Percentiles rank a stretch among this genome's conserved stretches.
phyloP scores from a whole-genome alignment of 1,140 invertebrate genomes.

The Rhopalosiphum maidis region DNA sequence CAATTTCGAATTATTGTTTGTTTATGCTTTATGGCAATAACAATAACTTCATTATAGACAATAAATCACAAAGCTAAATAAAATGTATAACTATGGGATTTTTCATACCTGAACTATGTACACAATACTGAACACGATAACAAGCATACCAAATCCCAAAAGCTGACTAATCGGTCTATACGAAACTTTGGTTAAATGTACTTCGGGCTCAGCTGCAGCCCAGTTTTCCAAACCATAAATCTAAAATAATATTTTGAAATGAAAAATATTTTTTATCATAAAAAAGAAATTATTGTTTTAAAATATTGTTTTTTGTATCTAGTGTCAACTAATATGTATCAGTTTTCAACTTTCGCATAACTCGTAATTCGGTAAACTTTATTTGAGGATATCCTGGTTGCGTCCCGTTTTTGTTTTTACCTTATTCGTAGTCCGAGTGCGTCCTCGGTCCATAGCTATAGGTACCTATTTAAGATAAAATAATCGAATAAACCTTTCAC shows the following conservation, averaged over 20 bases:
- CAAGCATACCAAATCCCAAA: slow-evolving; percentile 66
- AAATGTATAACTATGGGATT: neutral
- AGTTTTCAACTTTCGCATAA: neutral
- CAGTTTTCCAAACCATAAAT: slow-evolving; percentile 67
- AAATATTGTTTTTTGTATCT: neutral
- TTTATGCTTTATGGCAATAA: neutral
- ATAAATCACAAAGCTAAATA: neutral
- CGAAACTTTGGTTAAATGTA: slow-evolving; percentile 60
- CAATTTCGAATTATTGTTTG: neutral
- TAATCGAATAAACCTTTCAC: no score
- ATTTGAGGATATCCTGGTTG: neutral
- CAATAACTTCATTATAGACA: neutral
- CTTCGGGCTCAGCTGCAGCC: slow-evolving; percentile 65
- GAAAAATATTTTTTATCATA: neutral
- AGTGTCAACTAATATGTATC: neutral
- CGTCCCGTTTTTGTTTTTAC: no score
- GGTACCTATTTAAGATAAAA: no score
- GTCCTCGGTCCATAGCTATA: no score
- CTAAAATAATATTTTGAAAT: slow-evolving; percentile 61
- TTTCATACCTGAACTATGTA: slow-evolving; percentile 42
- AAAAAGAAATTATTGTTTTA: neutral
- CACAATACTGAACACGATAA: slow-evolving; percentile 62
- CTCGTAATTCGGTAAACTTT: neutral
- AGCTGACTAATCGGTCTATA: slow-evolving; percentile 64
- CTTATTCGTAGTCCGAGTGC: no score